These are phyloP conservation scores for Physella acuta DNA, from an alignment of 1,140 invertebrate species.

Conservation along the genomic window DNA sequence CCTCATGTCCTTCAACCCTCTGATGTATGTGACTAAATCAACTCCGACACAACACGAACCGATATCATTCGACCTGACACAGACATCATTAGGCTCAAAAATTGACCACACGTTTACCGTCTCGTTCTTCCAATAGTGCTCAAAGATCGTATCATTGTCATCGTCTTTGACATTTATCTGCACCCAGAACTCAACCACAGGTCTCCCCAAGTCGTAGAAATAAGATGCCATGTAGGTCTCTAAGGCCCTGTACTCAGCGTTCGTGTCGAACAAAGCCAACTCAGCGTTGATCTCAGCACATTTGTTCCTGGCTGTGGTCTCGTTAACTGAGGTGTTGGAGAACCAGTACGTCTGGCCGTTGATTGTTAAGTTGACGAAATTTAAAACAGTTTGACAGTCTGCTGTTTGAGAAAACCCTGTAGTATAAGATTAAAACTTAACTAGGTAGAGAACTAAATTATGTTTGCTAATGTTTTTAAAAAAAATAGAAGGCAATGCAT, in stretches of 20 bases:
- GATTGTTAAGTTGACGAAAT: too few species aligned
- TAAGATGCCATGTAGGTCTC: background rate
- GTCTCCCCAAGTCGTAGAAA: background rate
- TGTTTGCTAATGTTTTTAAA: too few species aligned
- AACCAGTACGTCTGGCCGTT: too few species aligned
- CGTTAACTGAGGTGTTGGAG: too few species aligned
- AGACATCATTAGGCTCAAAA: background rate
- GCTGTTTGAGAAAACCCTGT: too few species aligned
- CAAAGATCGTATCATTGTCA: background rate
- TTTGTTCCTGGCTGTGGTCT: too few species aligned
- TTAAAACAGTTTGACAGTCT: too few species aligned
- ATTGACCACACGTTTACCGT: background rate
- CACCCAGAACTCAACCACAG: too few species aligned
- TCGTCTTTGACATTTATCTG: background rate
- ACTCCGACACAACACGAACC: background rate
- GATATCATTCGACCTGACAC: background rate
- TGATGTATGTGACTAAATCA: background rate
- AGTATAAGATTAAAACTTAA: too few species aligned
- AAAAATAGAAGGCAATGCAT: too few species aligned
- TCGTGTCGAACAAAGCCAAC: background rate
- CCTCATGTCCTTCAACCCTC: background rate
- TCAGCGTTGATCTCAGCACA: too few species aligned
- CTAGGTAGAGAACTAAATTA: too few species aligned
- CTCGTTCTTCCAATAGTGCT: background rate
- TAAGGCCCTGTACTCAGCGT: background rate